Conservation (phyloP, 2,888 invertebrate genomes). For the Drosophila bunnanda region DNA sequence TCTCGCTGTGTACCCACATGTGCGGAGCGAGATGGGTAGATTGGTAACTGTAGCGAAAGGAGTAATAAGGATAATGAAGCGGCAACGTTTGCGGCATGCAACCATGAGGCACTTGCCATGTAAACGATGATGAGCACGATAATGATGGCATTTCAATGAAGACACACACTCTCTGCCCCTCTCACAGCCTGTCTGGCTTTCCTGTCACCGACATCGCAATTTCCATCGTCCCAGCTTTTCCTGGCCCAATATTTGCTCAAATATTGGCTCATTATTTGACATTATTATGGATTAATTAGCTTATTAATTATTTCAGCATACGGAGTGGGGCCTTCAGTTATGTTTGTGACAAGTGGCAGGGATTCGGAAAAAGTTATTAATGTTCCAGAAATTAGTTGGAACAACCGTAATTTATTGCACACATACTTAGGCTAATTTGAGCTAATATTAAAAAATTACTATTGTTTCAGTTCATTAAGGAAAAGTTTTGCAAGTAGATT, state of each 20-base stretch:
- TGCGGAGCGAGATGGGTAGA: constrained; percentile 15
- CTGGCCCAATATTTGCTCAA: constrained; percentile 62
- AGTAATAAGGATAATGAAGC: constrained; percentile 78
- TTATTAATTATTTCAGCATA: constrained; percentile 66
- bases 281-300: constrained; percentile 73
- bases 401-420: not conserved
- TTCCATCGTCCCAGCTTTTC: constrained; percentile 38
- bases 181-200: not conserved
- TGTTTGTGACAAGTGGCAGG: constrained; percentile 35
- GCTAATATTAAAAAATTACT: too few relatives aligned
- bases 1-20: constrained; percentile 23
- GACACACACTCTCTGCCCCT: constrained; percentile 15
- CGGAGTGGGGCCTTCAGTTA: constrained; percentile 6
- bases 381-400: constrained; percentile 48
- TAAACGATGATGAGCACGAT: constrained; percentile 76
- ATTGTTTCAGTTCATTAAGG: not conserved
- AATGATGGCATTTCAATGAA: constrained; percentile 76
- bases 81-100: constrained; percentile 55
- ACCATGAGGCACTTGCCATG: constrained; percentile 64
- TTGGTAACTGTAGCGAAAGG: constrained; percentile 61
- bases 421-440: too few relatives aligned
- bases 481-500: not conserved
- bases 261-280: constrained; percentile 74
- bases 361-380: constrained; percentile 41
- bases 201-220: constrained; percentile 55